Conservation (phyloP, 2,888 invertebrate genomes). For the Chironomus riparius region DNA sequence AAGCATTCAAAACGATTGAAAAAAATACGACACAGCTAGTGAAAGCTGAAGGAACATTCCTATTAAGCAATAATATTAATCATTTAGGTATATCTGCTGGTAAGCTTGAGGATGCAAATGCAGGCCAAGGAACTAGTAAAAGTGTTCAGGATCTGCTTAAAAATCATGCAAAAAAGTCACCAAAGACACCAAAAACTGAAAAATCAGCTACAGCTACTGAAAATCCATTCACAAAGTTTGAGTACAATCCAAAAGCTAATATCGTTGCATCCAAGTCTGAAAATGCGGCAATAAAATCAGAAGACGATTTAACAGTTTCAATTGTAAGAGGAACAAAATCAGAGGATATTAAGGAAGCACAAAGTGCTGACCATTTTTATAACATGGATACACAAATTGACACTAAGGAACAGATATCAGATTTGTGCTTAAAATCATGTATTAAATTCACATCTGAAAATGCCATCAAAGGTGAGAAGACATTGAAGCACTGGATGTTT, state of each 20-base stretch:
- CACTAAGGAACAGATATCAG: neutral
- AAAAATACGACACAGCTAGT: constrained; percentile 46
- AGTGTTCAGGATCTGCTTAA: constrained; percentile 52
- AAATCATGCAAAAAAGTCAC: constrained; percentile 32
- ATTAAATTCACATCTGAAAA: neutral
- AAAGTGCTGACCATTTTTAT: neutral
- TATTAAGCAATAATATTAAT: constrained; percentile 49
- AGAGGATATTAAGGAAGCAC: neutral
- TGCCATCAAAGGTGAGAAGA: neutral
- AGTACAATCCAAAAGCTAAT: too few relatives aligned
- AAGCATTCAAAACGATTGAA: constrained; percentile 57
- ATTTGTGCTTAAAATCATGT: too few relatives aligned
- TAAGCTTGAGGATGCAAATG: constrained; percentile 59
- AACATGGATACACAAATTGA: neutral
- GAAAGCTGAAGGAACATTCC: constrained; percentile 34
- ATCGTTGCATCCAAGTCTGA: too few relatives aligned
- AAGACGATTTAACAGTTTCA: too few relatives aligned
- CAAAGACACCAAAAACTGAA: constrained; percentile 26
- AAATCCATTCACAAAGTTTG: too few relatives aligned
- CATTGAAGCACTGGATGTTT: neutral
- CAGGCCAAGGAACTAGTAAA: constrained; percentile 40
- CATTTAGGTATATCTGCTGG: constrained; percentile 69
- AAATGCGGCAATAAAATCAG: too few relatives aligned
- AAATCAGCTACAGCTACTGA: constrained; percentile 9
- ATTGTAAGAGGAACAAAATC: too few relatives aligned